Evolutionary conservation across 1,140 invertebrate species (phyloP), one percentile per base, ranked within the genome.

Genomic region (Elysia chlorotica): DNA sequence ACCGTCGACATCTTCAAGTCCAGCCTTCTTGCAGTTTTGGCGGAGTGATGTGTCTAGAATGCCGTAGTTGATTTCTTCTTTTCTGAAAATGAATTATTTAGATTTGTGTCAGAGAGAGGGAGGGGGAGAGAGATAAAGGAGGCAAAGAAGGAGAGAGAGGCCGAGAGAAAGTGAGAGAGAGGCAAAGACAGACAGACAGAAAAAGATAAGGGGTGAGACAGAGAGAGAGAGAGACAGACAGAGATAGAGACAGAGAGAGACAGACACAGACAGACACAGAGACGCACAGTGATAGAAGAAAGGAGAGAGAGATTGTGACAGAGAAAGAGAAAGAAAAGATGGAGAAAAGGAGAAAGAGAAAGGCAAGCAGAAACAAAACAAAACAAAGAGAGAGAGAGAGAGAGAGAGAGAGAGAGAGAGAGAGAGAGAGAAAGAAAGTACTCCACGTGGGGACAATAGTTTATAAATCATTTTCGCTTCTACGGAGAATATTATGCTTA

Each of bases 1-100:
- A 91, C 91, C 90, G 74, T 89, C 80, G 0, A 92, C 90, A 78
- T 90, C 89, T 74, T 91, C 88, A 5, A 92, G 81, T 5, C 86
- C 85, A 66, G 84, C 83, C 66, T 88, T 85, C 0, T 41, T 65
- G 71, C 86, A 87, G 17, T 59, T 69, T 31, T 25, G 23, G 25
- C 67, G 57, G 19, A 88, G 74, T 41, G 85, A 81, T 37, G 79
- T 82, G 66, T 85, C 78, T 17, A 88, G 69, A 1, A 76, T 79
- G 59, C 86, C 85, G 83, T 88, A 88, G 68, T 88, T 86, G 69
- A 88, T 87, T 14, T 84, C 81, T 69, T 88, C 78, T 74, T 88
- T 86, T 73, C 87, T 88, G 71, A 48, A 48, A 48, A 48, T 48
- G n/a, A 48, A 14, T 10, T 48, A 14, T 10, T 48, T 48, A 48